Evolutionary conservation across 2,888 invertebrate genomes (phyloP), one percentile per base, ranked within the genome.

Genomic region (Eupithecia pulchellata): DNA sequence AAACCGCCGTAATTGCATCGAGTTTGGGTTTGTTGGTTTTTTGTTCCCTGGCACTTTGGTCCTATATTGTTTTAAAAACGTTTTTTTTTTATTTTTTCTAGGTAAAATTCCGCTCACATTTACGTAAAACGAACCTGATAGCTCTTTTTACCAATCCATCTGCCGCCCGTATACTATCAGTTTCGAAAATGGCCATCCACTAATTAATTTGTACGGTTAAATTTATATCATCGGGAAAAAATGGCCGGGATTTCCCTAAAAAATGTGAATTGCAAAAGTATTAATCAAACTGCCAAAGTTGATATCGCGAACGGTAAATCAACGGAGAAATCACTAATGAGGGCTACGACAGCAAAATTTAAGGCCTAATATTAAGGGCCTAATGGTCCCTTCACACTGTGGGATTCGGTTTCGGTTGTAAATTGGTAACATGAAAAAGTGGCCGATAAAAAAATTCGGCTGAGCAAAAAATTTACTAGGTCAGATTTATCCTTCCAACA

Each of bases 201-300:
- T 52, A 52, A 52, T 25, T n/a, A n/a, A n/a, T n/a, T n/a, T 52
- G 4, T 25, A 52, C 52, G 52, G 52, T 52, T 13, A 25, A 52
- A 29, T 57, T 29, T 57, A 57, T 57, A 14, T 57, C 6, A 57
- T 57, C 57, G 17, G 29, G 3, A 78, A 81, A 42, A 73, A 75
- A 62, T 67, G 73, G 78, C 79, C 25, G n/a, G 25, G 34, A 13
- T 68, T 65, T 58, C 32, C n/a, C 42, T 36, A 8, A 39, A 64
- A 66, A 69, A 66, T 52, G 72, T 63, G 36, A 64, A 64, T 78
- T 76, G 74, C 73, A 71, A 73, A 73, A 85, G 81, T 84, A 83
- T 84, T 84, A 84, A 84, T 85, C 82, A 84, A 85, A 85, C 81
- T 77, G 82, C 78, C 85, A 80, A 85, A 84, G 81, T 67, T 69